Conservation (phyloP, 2,113 vertebrate genomes). For the Sclerurus mexicanus region DNA sequence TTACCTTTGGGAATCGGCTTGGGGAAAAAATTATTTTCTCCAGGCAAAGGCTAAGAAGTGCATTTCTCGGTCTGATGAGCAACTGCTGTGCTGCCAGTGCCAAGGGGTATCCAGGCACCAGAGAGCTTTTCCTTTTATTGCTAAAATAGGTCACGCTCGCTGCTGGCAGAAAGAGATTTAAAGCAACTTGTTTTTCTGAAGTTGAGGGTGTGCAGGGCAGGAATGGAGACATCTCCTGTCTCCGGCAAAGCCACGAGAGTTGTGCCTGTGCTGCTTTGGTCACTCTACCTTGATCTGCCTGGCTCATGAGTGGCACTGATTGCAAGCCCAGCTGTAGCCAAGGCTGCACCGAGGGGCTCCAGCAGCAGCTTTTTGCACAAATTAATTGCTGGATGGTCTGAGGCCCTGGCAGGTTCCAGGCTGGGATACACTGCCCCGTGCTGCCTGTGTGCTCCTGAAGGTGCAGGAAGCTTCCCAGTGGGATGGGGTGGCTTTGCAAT, state of each 20-base stretch:
- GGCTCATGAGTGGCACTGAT: fast-evolving
- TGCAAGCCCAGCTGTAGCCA: background rate
- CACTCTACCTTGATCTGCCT: too few species aligned
- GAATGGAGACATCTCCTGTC: background rate
- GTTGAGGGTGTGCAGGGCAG: background rate
- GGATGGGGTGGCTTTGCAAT: background rate
- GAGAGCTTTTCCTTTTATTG: conserved; percentile 33
- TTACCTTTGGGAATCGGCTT: background rate
- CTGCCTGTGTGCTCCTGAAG: background rate
- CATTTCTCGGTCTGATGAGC: conserved; percentile 22
- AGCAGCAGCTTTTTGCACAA: background rate
- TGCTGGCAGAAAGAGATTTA: background rate
- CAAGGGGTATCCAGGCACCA: conserved; percentile 36
- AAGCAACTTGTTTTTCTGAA: background rate
- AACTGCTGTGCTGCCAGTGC: background rate
- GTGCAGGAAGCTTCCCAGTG: fast-evolving
- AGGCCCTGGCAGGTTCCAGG: background rate
- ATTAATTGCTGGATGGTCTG: background rate
- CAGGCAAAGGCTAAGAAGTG: background rate
- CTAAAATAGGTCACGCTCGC: conserved; percentile 26
- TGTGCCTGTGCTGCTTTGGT: fast-evolving
- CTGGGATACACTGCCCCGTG: fast-evolving
- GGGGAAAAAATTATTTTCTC: background rate
- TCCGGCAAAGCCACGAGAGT: background rate
- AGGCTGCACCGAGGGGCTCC: background rate